A percentile compares a stretch with the other conserved stretches of the same genome.
phyloP scores from a whole-genome alignment of 2,113 vertebrate species.

The Capra hircus region DNA sequence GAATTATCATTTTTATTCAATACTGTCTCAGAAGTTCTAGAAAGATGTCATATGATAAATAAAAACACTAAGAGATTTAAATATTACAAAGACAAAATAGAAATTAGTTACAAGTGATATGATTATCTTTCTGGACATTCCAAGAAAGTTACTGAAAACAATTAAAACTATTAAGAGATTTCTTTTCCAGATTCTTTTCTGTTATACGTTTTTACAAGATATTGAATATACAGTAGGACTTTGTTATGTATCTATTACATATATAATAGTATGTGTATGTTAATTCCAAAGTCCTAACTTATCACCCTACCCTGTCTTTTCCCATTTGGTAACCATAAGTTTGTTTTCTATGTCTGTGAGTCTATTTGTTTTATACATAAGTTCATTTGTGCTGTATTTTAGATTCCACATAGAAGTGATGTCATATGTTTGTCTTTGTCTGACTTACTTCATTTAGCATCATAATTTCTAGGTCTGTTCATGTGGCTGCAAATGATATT shows the following conservation, averaged over 20 bases:
- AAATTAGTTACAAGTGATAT: slow-evolving; percentile 31
- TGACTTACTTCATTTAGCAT: background rate
- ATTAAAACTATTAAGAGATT: slow-evolving; percentile 15
- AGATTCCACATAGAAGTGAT: background rate
- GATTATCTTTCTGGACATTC: slow-evolving; percentile 10
- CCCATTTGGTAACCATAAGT: background rate
- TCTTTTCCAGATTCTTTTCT: background rate
- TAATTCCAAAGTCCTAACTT: background rate
- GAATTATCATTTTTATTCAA: slow-evolving; percentile 14
- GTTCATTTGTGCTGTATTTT: background rate
- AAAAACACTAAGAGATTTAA: slow-evolving; percentile 22
- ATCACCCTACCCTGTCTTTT: background rate
- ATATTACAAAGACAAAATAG: background rate
- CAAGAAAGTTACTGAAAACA: slow-evolving; percentile 29
- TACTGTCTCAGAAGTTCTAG: slow-evolving; percentile 10
- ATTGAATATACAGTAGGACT: background rate
- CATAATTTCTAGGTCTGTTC: background rate
- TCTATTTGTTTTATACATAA: background rate
- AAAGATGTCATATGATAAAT: slow-evolving; percentile 18
- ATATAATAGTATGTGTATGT: background rate
- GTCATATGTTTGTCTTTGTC: background rate
- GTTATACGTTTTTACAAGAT: background rate
- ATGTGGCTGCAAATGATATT: background rate
- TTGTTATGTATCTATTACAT: background rate
- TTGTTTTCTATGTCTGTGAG: background rate